phyloP scores from a whole-genome alignment of 1,140 invertebrate species.

The Caenorhabditis latens region DNA sequence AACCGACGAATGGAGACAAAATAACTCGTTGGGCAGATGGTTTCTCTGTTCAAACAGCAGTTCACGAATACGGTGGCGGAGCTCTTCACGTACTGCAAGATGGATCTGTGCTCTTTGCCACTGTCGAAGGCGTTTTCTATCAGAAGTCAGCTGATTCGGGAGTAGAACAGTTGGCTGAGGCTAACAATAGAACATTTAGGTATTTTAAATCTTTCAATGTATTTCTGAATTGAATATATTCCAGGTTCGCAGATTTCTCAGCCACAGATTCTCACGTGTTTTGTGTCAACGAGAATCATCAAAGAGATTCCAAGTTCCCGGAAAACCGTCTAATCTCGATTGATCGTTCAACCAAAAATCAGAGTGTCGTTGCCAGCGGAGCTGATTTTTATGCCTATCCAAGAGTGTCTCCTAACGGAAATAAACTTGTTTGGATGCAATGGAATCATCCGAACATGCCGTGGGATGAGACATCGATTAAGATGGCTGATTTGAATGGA shows the following conservation, averaged over 20 bases:
- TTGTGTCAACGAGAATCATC: constrained; percentile 59
- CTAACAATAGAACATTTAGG: constrained; percentile 52
- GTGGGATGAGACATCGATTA: constrained; percentile 78
- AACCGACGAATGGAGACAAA: neutral
- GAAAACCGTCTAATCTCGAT: constrained; percentile 58
- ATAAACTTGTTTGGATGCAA: constrained; percentile 78
- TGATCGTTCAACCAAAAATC: constrained; percentile 38
- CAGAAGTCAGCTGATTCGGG: constrained; percentile 45
- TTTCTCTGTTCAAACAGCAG: constrained; percentile 70
- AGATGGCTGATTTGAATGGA: constrained; percentile 58
- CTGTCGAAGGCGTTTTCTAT: constrained; percentile 60
- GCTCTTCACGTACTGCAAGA: constrained; percentile 71
- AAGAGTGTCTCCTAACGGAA: constrained; percentile 78
- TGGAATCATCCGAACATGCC: constrained; percentile 79
- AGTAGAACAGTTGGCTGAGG: constrained; percentile 51
- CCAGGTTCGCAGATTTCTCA: constrained; percentile 60
- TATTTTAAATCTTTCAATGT: neutral
- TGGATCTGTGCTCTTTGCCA: constrained; percentile 74
- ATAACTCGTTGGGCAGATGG: constrained; percentile 52
- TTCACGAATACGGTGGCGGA: constrained; percentile 80
- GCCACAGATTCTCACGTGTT: constrained; percentile 30
- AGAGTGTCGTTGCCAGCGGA: constrained; percentile 60
- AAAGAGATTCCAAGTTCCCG: constrained; percentile 5
- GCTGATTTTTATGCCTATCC: constrained; percentile 78
- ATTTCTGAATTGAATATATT: constrained; percentile 16